Conservation (phyloP, 2,113 vertebrate genomes). For the Alouatta palliata region DNA sequence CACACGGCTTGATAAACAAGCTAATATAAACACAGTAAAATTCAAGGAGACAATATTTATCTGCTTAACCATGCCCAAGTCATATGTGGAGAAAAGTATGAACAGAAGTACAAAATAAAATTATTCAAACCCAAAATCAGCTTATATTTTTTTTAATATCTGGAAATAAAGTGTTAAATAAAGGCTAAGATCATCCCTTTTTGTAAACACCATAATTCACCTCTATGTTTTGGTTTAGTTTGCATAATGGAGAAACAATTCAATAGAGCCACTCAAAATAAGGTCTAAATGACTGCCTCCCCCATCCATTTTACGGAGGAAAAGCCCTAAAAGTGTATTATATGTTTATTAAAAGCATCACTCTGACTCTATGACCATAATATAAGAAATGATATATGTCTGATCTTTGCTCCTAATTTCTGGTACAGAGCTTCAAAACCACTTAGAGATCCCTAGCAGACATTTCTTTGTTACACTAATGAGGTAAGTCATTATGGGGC, state of each 20-base stretch:
- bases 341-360: conserved; percentile 6
- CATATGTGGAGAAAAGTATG: neutral
- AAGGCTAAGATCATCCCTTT: neutral
- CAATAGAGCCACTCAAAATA: neutral
- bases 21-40: conserved; percentile 15
- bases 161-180: neutral
- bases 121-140: neutral
- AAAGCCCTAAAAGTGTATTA: neutral
- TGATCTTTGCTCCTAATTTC: neutral
- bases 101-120: neutral
- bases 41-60: neutral
- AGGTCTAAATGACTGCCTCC: neutral
- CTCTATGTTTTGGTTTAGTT: neutral
- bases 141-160: neutral
- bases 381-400: neutral
- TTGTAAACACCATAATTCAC: neutral
- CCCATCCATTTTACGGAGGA: neutral
- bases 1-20: neutral
- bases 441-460: neutral
- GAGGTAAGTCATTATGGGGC: neutral
- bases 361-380: neutral
- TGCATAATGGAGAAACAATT: neutral
- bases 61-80: neutral
- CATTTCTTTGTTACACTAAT: neutral
- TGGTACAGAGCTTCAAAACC: neutral